Conservation (phyloP, 2,888 invertebrate species). For the Troides oblongomaculatus region DNA sequence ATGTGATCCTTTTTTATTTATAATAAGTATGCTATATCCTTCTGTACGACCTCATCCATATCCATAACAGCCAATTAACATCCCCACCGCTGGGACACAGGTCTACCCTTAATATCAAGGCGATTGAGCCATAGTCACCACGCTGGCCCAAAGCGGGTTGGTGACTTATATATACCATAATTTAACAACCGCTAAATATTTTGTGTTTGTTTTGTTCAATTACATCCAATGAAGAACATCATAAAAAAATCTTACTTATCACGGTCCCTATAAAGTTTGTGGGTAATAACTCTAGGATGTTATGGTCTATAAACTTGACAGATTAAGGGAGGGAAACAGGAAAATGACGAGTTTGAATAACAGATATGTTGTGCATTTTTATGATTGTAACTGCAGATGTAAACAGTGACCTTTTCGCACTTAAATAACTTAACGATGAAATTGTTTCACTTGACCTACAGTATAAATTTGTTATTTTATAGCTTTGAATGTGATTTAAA, state of each 20-base stretch:
- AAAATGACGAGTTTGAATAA: conserved; percentile 8
- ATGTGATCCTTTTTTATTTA: too few species aligned
- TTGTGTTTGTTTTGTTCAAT: neutral
- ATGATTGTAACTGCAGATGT: conserved; percentile 18
- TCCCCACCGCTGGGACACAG: too few species aligned
- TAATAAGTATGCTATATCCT: too few species aligned
- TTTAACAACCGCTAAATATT: conserved; percentile 8
- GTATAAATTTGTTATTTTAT: conserved; percentile 6
- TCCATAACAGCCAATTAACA: too few species aligned
- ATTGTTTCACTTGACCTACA: conserved; percentile 15
- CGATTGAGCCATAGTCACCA: too few species aligned
- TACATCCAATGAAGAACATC: conserved; percentile 8
- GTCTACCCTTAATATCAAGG: too few species aligned
- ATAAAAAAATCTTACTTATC: neutral
- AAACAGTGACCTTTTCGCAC: conserved; percentile 13
- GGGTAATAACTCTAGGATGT: neutral
- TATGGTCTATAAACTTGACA: neutral
- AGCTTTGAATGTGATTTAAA: neutral
- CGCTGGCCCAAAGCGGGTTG: too few species aligned
- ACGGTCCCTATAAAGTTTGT: neutral
- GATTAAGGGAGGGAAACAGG: conserved; percentile 4
- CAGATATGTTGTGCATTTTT: conserved; percentile 12
- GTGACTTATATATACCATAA: too few species aligned
- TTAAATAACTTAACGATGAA: conserved; percentile 16
- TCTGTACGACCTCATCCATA: too few species aligned